Evolutionary conservation across 2,888 invertebrate species (phyloP).

Genomic region (Autographa pulchrina): DNA sequence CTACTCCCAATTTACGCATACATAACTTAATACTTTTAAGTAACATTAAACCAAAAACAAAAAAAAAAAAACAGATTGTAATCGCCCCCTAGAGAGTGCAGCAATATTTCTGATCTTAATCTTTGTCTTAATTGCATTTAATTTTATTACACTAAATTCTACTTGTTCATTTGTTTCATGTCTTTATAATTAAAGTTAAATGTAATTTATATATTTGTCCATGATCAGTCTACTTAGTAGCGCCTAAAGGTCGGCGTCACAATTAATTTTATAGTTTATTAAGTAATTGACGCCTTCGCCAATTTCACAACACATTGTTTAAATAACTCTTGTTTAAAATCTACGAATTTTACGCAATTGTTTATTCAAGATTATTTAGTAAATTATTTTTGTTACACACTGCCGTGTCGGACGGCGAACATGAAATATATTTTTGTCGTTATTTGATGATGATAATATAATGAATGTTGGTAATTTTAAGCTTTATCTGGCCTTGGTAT

Average conservation of each 20-base stretch:
- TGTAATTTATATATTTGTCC: neutral
- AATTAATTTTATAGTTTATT: slow-evolving; percentile 35
- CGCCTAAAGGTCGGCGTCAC: neutral
- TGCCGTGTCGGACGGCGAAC: neutral
- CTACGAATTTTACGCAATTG: slow-evolving; percentile 34
- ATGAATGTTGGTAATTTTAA: too few species aligned
- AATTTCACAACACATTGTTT: slow-evolving; percentile 26
- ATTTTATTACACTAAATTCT: neutral
- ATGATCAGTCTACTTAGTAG: neutral
- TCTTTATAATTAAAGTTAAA: neutral
- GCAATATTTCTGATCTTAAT: neutral
- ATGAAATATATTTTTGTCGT: neutral
- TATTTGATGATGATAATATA: neutral
- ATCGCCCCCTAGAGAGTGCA: neutral
- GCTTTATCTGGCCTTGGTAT: too few species aligned
- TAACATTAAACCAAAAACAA: too few species aligned
- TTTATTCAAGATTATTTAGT: slow-evolving; percentile 24
- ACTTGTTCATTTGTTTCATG: neutral
- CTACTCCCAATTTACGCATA: too few species aligned
- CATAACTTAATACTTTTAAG: neutral
- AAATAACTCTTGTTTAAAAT: neutral
- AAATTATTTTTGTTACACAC: slow-evolving; percentile 33
- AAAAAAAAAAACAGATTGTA: too few species aligned
- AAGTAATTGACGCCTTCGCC: slow-evolving; percentile 35
- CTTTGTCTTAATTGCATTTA: neutral